Evolutionary conservation across 2,888 invertebrate genomes (phyloP).

Genomic region (Orchesella flavescens): DNA sequence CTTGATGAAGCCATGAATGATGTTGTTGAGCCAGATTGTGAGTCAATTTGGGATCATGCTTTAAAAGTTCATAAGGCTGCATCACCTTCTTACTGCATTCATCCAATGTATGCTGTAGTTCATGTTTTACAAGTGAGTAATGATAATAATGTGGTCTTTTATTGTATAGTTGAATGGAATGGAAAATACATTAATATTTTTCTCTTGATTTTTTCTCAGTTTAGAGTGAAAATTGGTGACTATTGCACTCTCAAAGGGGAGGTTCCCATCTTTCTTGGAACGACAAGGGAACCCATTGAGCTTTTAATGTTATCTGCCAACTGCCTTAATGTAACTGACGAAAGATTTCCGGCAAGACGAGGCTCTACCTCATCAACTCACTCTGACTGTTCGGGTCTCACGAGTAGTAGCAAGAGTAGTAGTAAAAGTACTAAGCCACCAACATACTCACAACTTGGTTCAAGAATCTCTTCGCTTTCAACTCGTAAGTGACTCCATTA

Average conservation of each 20-base stretch:
- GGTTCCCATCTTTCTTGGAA: constrained; percentile 46
- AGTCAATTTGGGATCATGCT: constrained; percentile 28
- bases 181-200: background rate
- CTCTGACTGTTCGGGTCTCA: constrained; percentile 54
- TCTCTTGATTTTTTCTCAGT: constrained; percentile 20
- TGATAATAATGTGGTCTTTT: too few relatives aligned
- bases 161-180: too few relatives aligned
- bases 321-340: constrained; percentile 34
- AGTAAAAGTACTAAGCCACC: constrained; percentile 52
- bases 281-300: constrained; percentile 50
- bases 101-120: constrained; percentile 46
- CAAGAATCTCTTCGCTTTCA: constrained; percentile 42
- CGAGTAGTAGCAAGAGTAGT: too few relatives aligned
- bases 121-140: constrained; percentile 50
- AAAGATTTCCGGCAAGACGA: constrained; percentile 43
- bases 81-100: constrained; percentile 52
- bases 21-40: constrained; percentile 10
- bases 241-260: constrained; percentile 52
- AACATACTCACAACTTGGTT: constrained; percentile 49
- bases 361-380: constrained; percentile 53
- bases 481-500: constrained; percentile 38
- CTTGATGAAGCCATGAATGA: constrained; percentile 34
- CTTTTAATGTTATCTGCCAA: constrained; percentile 47
- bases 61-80: constrained; percentile 46
- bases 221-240: constrained; percentile 57